Evolutionary conservation across 2,113 vertebrate genomes (phyloP).

Genomic region (Varanus salvator): DNA sequence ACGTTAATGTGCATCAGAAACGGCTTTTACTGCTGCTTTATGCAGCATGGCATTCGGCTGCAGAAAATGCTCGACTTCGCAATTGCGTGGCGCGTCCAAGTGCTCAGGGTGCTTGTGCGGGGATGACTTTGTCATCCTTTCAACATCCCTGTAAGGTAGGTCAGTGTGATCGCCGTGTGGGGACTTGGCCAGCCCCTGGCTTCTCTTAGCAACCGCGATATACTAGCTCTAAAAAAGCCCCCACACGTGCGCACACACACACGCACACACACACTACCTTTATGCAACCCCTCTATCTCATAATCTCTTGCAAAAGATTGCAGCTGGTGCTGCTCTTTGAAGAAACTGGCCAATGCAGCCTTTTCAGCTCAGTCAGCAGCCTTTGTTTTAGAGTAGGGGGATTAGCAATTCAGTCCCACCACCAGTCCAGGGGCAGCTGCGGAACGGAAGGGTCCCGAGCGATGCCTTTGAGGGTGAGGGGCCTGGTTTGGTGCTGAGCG

Average conservation of each 20-base stretch:
- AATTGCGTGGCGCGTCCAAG: too few relatives aligned
- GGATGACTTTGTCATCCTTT: background rate
- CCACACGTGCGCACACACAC: too few relatives aligned
- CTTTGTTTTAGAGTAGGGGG: background rate
- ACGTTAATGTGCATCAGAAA: background rate
- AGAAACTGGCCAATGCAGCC: background rate
- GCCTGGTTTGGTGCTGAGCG: too few relatives aligned
- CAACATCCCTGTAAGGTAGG: background rate
- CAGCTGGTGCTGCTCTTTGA: background rate
- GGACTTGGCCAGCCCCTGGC: background rate
- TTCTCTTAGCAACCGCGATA: background rate
- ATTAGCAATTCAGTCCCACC: background rate
- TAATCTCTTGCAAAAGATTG: background rate
- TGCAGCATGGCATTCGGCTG: background rate
- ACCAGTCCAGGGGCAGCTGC: background rate
- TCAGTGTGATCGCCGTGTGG: background rate
- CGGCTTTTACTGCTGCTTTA: background rate
- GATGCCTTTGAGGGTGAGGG: background rate
- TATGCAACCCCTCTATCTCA: too few relatives aligned
- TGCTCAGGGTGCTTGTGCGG: background rate
- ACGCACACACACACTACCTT: too few relatives aligned
- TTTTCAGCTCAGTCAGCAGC: background rate
- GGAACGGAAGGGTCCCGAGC: background rate
- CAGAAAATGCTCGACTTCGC: too few relatives aligned
- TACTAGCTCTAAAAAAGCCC: too few relatives aligned